A percentile compares a stretch with the other conserved stretches of the same genome.
Conservation (phyloP, 2,113 vertebrate genomes). For the Chloropsis cyanopogon region DNA sequence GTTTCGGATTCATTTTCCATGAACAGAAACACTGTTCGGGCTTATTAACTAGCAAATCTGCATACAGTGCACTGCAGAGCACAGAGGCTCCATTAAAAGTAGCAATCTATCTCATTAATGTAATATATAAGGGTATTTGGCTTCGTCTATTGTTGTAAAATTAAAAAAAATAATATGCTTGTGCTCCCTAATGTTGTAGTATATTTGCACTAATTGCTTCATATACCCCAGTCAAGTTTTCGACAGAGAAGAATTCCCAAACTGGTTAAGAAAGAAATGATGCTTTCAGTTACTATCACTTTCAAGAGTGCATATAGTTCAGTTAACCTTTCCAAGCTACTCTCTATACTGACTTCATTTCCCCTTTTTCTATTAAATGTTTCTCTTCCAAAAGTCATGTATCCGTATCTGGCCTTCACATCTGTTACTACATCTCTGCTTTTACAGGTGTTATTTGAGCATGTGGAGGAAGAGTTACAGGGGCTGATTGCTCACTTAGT, state of each 20-base stretch:
- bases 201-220: slow-evolving; percentile 66
- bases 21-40: slow-evolving; percentile 75
- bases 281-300: not conserved
- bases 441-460: slow-evolving; percentile 16
- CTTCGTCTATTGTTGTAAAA: slow-evolving; percentile 64
- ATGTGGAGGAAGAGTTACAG: not conserved
- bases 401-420: not conserved
- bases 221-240: not conserved
- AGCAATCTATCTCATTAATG: slow-evolving; percentile 77
- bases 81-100: slow-evolving; percentile 67
- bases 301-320: not conserved
- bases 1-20: slow-evolving; percentile 77
- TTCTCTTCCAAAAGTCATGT: not conserved
- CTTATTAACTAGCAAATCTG: slow-evolving; percentile 81
- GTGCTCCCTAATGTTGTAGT: not conserved
- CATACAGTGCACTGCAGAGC: slow-evolving; percentile 59
- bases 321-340: not conserved
- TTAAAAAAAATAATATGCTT: not conserved
- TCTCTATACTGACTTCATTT: not conserved
- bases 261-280: not conserved
- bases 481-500: slow-evolving; percentile 17
- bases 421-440: not conserved
- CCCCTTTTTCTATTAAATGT: slow-evolving; percentile 2
- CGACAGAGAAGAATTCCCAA: not conserved
- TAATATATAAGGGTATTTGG: slow-evolving; percentile 72